phyloP scores from a whole-genome alignment of 2,113 vertebrate species.

The Etheostoma spectabile region DNA sequence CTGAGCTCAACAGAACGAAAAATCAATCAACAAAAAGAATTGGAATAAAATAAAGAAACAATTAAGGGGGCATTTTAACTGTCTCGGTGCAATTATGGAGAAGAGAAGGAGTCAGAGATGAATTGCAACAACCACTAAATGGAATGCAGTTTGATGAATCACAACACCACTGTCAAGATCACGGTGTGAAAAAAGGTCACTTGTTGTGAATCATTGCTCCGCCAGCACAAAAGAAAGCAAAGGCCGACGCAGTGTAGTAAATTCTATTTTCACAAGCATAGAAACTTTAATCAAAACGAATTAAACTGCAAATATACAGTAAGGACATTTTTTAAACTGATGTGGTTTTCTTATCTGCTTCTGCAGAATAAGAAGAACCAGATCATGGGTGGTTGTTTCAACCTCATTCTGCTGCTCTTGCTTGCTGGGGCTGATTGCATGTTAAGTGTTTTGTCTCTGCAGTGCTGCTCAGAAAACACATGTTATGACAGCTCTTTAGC shows the following conservation, averaged over 20 bases:
- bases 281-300: conserved; percentile 39
- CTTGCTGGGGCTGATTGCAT: background rate
- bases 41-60: conserved; percentile 46
- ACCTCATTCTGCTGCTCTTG: background rate
- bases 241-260: background rate
- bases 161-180: conserved; percentile 53
- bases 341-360: background rate
- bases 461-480: conserved; percentile 24
- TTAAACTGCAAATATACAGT: background rate
- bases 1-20: conserved; percentile 27
- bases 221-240: background rate
- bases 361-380: background rate
- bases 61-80: conserved; percentile 44
- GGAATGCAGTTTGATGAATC: conserved; percentile 62
- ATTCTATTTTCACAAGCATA: conserved; percentile 39
- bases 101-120: conserved; percentile 49
- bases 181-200: conserved; percentile 65
- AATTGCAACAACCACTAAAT: conserved; percentile 59
- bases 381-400: background rate
- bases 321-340: background rate
- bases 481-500: conserved; percentile 64
- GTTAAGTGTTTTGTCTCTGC: background rate
- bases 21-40: conserved; percentile 47
- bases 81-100: conserved; percentile 52
- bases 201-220: conserved; percentile 52